Conservation (phyloP, 1,140 invertebrate genomes). For the Carposina sasakii region DNA sequence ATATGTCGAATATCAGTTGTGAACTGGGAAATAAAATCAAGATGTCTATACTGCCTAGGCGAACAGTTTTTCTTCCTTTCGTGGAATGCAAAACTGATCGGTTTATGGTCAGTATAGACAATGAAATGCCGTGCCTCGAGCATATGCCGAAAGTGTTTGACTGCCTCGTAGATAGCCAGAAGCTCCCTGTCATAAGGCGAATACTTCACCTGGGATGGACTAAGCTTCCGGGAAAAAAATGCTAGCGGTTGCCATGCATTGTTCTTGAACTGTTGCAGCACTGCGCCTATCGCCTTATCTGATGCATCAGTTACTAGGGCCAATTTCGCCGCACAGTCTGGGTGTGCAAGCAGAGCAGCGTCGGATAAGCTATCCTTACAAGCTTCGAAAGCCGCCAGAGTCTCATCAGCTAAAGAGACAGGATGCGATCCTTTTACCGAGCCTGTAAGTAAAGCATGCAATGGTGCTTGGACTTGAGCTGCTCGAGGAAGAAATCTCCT, state of each 20-base stretch:
- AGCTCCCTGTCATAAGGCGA: no score
- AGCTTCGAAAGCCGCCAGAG: not conserved
- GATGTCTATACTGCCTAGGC: not conserved
- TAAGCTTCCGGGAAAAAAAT: slow-evolving; percentile 47
- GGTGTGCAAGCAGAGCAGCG: not conserved
- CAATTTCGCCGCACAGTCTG: not conserved
- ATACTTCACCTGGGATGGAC: slow-evolving; percentile 36
- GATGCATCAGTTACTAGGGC: not conserved
- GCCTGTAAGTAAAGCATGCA: not conserved
- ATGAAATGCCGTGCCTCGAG: no score
- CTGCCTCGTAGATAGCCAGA: no score
- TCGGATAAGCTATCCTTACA: not conserved
- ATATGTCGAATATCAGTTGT: not conserved
- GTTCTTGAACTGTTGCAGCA: slow-evolving; percentile 33
- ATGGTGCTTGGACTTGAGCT: not conserved
- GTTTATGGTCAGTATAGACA: no score
- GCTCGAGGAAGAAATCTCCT: not conserved
- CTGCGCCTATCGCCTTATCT: slow-evolving; percentile 33
- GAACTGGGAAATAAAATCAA: not conserved
- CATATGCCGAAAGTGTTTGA: no score
- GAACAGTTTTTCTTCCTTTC: no score
- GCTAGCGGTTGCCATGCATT: slow-evolving; percentile 27
- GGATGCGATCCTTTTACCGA: not conserved
- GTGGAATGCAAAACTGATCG: no score
- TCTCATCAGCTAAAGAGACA: not conserved